Evolutionary conservation across 2,888 invertebrate species (phyloP).

Genomic region (Escarpia spicata): DNA sequence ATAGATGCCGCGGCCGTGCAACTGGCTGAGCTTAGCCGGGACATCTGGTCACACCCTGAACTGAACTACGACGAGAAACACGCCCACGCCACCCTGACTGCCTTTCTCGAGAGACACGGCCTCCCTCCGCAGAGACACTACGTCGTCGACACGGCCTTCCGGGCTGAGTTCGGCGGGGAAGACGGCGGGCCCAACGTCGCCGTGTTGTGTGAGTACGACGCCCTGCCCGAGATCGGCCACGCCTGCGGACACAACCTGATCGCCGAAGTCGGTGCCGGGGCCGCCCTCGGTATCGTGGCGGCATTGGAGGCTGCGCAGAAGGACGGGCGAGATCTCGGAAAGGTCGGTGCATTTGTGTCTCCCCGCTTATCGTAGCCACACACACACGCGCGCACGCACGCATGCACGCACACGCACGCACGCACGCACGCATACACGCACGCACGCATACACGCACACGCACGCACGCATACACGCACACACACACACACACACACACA

Average conservation of each 20-base stretch:
- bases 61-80: constrained; percentile 51
- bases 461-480: too few relatives aligned
- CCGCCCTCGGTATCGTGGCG: not conserved
- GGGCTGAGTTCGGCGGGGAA: constrained; percentile 27
- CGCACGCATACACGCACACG: too few relatives aligned
- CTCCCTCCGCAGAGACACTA: constrained; percentile 45
- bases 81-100: constrained; percentile 49
- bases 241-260: constrained; percentile 6
- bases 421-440: too few relatives aligned
- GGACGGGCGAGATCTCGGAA: constrained; percentile 30
- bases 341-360: constrained; percentile 24
- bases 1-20: constrained; percentile 38
- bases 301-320: not conserved
- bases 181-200: not conserved
- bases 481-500: too few relatives aligned
- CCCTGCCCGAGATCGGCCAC: not conserved
- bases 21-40: constrained; percentile 50
- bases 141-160: constrained; percentile 34
- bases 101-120: constrained; percentile 46
- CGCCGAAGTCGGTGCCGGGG: not conserved
- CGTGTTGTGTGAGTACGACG: constrained; percentile 4
- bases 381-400: too few relatives aligned
- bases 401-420: too few relatives aligned
- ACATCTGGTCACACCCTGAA: constrained; percentile 60
- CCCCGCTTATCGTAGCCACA: not conserved